Percentiles rank a stretch among this genome's conserved stretches.
Conservation (phyloP, 2,113 vertebrate genomes). For the Phalacrocorax brasilianus region DNA sequence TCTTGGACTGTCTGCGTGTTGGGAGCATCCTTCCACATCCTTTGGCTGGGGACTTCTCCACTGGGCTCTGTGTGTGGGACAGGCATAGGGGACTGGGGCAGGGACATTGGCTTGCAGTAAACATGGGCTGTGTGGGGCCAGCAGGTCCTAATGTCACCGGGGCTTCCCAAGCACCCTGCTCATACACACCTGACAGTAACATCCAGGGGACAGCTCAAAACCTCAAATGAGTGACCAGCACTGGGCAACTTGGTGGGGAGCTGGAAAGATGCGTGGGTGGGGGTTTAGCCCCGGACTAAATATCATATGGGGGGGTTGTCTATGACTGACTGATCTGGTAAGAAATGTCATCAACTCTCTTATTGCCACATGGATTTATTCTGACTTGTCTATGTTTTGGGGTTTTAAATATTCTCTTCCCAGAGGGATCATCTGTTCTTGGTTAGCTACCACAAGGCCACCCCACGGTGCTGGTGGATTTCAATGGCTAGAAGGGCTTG, state of each 20-base stretch:
- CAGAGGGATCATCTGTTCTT: conserved; percentile 36
- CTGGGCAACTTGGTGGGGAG: neutral
- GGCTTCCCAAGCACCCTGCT: neutral
- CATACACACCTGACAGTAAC: accelerated
- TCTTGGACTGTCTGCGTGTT: neutral
- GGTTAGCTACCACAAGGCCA: conserved; percentile 34
- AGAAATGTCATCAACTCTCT: neutral
- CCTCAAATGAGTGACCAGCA: neutral
- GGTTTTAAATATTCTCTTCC: conserved; percentile 19
- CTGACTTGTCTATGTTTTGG: neutral
- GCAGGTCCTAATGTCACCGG: neutral
- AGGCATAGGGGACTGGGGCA: too few relatives aligned
- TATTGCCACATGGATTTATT: neutral
- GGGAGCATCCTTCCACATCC: neutral
- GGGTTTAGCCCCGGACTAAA: neutral
- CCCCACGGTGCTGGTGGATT: neutral
- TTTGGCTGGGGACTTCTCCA: neutral
- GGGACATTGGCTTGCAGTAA: neutral
- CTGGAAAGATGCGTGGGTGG: accelerated
- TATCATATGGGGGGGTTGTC: neutral
- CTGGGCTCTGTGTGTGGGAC: neutral
- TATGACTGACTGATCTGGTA: neutral
- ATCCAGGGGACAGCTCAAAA: neutral
- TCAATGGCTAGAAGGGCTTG: conserved; percentile 6
- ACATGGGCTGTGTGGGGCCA: neutral